A percentile compares a stretch with the other conserved stretches of the same genome.
Evolutionary conservation across 1,140 invertebrate genomes (phyloP).

Genomic region (Oppia nitens): DNA sequence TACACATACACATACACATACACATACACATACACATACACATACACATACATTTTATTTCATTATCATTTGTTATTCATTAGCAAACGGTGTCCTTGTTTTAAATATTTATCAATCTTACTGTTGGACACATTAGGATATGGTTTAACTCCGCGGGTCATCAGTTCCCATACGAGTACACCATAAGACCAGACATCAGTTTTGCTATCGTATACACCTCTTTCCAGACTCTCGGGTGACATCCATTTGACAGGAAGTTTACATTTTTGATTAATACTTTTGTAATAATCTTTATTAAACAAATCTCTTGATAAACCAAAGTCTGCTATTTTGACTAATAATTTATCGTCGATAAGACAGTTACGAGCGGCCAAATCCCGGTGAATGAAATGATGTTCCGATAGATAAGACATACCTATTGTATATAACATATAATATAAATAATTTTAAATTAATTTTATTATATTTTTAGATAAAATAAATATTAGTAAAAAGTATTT

Average conservation of each 20-base stretch:
- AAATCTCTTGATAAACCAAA: constrained; percentile 50
- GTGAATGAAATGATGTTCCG: constrained; percentile 58
- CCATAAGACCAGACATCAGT: constrained; percentile 69
- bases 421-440: no score
- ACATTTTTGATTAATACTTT: constrained; percentile 77
- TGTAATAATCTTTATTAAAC: constrained; percentile 23
- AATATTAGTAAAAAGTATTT: background rate
- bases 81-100: constrained; percentile 45
- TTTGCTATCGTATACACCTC: constrained; percentile 37
- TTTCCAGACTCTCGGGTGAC: constrained; percentile 75
- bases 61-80: constrained; percentile 57
- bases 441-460: no score
- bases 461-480: no score
- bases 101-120: constrained; percentile 42
- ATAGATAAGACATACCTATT: constrained; percentile 81
- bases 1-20: no score
- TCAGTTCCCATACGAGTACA: constrained; percentile 60
- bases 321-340: constrained; percentile 64
- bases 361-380: constrained; percentile 62
- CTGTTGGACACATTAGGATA: constrained; percentile 47
- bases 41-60: constrained; percentile 17
- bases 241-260: constrained; percentile 95
- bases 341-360: constrained; percentile 60
- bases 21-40: no score
- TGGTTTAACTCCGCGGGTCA: constrained; percentile 57